These are phyloP conservation scores for Pelusios castaneus DNA, from an alignment of 2,113 vertebrate genomes.

Conservation along the genomic window DNA sequence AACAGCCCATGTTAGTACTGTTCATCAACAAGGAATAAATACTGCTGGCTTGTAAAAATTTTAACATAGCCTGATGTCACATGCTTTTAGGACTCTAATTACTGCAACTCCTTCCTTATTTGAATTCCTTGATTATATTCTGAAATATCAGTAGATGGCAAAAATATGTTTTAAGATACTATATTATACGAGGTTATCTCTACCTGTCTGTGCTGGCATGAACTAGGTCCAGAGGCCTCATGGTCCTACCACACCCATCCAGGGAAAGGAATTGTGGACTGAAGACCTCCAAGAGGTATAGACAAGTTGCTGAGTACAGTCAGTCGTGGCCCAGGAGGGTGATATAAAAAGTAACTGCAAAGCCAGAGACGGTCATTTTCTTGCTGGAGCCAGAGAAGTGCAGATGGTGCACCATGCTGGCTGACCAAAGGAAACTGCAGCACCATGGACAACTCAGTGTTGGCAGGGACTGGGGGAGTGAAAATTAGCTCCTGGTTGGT, in stretches of 20 bases:
- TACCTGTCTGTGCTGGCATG: not conserved
- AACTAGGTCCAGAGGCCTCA: no score
- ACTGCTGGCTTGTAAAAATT: not conserved
- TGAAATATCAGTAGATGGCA: not conserved
- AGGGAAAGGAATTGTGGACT: no score
- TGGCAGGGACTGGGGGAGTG: not conserved
- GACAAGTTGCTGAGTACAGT: no score
- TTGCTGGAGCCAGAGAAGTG: no score
- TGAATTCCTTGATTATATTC: conserved; percentile 20
- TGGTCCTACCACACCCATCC: no score
- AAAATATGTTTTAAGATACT: not conserved
- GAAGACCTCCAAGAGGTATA: no score
- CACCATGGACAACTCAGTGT: not conserved
- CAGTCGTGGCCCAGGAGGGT: no score
- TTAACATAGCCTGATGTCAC: not conserved
- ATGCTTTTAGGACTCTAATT: not conserved
- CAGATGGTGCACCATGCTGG: no score
- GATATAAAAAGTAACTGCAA: no score
- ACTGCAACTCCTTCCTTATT: not conserved
- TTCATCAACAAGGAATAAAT: conserved; percentile 16
- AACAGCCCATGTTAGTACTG: not conserved
- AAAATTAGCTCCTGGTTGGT: not conserved
- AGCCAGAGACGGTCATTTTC: no score
- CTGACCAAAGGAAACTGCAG: no score
- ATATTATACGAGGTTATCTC: not conserved